phyloP scores from a whole-genome alignment of 2,797 vertebrate genomes.

The Gymnothorax javanicus region DNA sequence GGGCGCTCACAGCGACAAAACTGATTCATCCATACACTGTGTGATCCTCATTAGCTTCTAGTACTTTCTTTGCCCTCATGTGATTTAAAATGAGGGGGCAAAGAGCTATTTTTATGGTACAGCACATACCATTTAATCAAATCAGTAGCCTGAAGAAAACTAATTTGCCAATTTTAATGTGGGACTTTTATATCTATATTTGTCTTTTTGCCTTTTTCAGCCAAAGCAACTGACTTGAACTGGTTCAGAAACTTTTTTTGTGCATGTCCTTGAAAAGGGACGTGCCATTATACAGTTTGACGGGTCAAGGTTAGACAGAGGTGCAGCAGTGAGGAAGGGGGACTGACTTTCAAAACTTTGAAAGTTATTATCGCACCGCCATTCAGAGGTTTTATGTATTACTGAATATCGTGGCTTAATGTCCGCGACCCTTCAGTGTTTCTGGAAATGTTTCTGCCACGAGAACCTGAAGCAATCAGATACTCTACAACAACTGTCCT shows the following conservation, averaged over 20 bases:
- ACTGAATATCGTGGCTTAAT: neutral
- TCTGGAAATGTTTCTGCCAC: neutral
- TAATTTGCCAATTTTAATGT: conserved; percentile 31
- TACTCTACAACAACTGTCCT: neutral
- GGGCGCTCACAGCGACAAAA: neutral
- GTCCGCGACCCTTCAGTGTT: neutral
- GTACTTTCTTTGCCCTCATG: conserved; percentile 21
- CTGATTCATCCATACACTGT: neutral
- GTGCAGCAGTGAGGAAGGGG: neutral
- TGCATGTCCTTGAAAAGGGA: conserved; percentile 35
- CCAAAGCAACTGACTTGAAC: conserved; percentile 21
- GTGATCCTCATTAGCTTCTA: conserved; percentile 26
- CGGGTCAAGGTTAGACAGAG: conserved; percentile 8
- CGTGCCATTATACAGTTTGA: conserved; percentile 41
- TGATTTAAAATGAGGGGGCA: conserved; percentile 31
- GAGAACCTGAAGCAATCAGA: neutral
- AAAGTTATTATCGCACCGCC: neutral
- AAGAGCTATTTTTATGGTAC: conserved; percentile 38
- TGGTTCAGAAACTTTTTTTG: conserved; percentile 15
- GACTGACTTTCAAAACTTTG: neutral
- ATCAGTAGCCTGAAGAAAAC: conserved; percentile 38
- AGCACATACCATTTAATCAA: conserved; percentile 39
- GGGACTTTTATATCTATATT: conserved; percentile 37
- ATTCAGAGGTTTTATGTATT: neutral
- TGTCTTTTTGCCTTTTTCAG: conserved; percentile 18